Conservation (phyloP, 2,888 invertebrate species). For the Metalampra italica region DNA sequence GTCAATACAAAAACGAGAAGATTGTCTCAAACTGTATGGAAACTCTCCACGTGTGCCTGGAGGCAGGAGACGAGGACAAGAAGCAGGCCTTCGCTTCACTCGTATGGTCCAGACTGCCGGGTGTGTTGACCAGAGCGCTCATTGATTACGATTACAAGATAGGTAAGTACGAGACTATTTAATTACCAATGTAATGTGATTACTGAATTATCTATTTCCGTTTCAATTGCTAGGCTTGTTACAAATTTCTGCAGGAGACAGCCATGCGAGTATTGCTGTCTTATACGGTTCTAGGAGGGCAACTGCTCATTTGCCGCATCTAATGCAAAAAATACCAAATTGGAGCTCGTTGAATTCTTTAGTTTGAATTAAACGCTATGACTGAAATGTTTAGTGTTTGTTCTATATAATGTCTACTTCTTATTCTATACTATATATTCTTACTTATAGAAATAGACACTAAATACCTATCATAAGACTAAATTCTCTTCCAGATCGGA, state of each 20-base stretch:
- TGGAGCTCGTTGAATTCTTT: background rate
- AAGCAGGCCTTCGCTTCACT: slow-evolving; percentile 43
- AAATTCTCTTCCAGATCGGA: slow-evolving; percentile 40
- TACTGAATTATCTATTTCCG: too few species aligned
- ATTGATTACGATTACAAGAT: slow-evolving; percentile 46
- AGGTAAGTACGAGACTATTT: slow-evolving; percentile 37
- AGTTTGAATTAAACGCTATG: background rate
- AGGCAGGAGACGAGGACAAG: slow-evolving; percentile 38
- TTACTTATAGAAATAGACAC: too few species aligned
- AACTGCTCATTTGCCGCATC: too few species aligned
- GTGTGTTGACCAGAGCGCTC: slow-evolving; percentile 48
- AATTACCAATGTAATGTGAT: background rate
- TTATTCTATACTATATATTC: too few species aligned
- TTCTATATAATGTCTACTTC: too few species aligned
- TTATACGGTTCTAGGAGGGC: too few species aligned
- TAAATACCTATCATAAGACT: too few species aligned
- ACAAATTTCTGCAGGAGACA: too few species aligned
- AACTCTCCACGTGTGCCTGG: slow-evolving; percentile 43
- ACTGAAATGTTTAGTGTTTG: too few species aligned
- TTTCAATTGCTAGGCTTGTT: too few species aligned
- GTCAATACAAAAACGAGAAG: slow-evolving; percentile 33
- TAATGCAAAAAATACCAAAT: too few species aligned
- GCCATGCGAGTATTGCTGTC: too few species aligned
- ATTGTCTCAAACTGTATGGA: slow-evolving; percentile 48
- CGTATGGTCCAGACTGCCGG: slow-evolving; percentile 56